Evolutionary conservation across 1,140 invertebrate species (phyloP).

Genomic region (Diabrotica virgifera): DNA sequence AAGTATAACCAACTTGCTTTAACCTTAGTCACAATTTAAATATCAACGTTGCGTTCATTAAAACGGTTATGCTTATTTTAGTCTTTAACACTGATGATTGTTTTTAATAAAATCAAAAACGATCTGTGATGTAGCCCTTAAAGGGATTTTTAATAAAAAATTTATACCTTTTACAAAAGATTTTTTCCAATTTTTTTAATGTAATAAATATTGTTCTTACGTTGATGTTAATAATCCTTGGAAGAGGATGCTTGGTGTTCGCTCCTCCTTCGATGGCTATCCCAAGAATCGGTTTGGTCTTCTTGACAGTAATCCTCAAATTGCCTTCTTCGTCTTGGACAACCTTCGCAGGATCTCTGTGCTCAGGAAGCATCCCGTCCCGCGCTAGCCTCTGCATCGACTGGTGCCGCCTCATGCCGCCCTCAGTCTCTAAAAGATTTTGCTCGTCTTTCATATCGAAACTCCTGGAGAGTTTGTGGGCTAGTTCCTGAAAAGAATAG

Average conservation of each 20-base stretch:
- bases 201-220: slow-evolving; percentile 56
- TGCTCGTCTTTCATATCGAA: slow-evolving; percentile 84
- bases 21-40: too few relatives aligned
- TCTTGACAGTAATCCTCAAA: slow-evolving; percentile 81
- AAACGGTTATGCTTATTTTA: too few relatives aligned
- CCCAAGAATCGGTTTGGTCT: slow-evolving; percentile 90
- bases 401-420: slow-evolving; percentile 59
- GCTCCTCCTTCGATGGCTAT: slow-evolving; percentile 96
- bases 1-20: too few relatives aligned
- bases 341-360: slow-evolving; percentile 55
- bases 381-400: slow-evolving; percentile 64
- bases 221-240: slow-evolving; percentile 94
- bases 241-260: slow-evolving; percentile 90
- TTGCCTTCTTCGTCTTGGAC: slow-evolving; percentile 81
- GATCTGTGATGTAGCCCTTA: too few relatives aligned
- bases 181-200: too few relatives aligned
- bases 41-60: too few relatives aligned
- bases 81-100: too few relatives aligned
- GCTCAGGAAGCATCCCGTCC: slow-evolving; percentile 52
- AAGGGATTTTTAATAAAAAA: too few relatives aligned
- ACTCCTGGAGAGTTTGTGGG: slow-evolving; percentile 77
- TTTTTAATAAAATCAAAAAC: too few relatives aligned
- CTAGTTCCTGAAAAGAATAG: slow-evolving; percentile 64
- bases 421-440: slow-evolving; percentile 64
- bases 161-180: too few relatives aligned